Base-by-base conservation (phyloP, 2,113 vertebrate genomes). In the Micronycteris hirsuta region DNA sequence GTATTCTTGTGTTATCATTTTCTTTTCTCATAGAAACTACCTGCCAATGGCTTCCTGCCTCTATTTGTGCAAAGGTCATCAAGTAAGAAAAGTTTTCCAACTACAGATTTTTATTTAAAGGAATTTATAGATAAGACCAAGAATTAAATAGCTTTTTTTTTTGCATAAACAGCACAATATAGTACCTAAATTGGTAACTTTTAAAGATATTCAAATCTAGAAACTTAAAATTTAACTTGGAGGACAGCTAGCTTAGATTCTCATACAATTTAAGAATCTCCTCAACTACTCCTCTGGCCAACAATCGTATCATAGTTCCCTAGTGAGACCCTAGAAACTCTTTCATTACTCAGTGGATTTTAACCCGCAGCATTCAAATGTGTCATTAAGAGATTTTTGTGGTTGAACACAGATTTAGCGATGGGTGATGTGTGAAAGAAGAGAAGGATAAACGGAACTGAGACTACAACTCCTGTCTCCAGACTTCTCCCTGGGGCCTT, bases 61-160 rank as follows among this genome's bases (percentile, higher is more conserved):
- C 41, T 92, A 78, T 91, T 93, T 65, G 92, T 85, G 43, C 22
- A 91, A 97, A 96, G 95, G 77, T 93, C 68, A 96, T 47, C 68
- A 31, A 92, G 26, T 15, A 41, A 63, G 84, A 81, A 76, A 56
- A 24, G 16, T 45, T 49, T 89, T 93, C 63, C 54, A 91, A 77
- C 33, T 85, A 73, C 4, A 87, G 6, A 58, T 70, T 95, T 89
- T 90, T 96, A 67, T 83, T 93, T 92, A 81, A 96, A 11, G 67
- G 65, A 89, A 94, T 89, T 92, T 81, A 81, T 68, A 93, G 89
- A 76, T 82, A 96, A 89, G 36, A 11, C 6, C 24, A 81, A 73
- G 26, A 84, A 81, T 91, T 9, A 91, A 96, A 93, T 83, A 94
- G 2, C 9, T 63, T 84, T 96, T 89, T 43, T 81, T 54, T 54